Evolutionary conservation across 2,113 vertebrate genomes (phyloP).

Genomic region (Ursus arctos): DNA sequence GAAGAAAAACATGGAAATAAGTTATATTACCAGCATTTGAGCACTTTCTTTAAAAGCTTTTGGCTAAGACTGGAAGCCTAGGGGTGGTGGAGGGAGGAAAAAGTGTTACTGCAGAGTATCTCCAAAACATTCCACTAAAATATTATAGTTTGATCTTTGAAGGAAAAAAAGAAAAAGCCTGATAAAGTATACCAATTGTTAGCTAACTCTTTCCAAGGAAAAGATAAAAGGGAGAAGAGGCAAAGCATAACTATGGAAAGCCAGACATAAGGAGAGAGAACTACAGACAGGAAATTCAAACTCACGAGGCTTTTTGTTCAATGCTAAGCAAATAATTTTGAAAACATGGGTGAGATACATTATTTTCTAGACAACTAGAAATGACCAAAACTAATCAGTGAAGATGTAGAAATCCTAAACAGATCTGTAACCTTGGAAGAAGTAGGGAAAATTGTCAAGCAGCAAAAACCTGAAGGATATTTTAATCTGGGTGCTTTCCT

Average conservation of each 20-base stretch:
- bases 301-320: not conserved
- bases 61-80: not conserved
- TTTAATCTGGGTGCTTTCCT: not conserved
- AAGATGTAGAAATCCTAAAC: not conserved
- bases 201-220: not conserved
- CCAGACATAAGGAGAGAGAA: not conserved
- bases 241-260: not conserved
- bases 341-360: not conserved
- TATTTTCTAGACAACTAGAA: not conserved
- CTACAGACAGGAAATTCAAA: not conserved
- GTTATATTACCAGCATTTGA: not conserved
- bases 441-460: not conserved
- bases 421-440: not conserved
- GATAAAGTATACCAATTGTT: not conserved
- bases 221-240: not conserved
- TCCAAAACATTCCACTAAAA: not conserved
- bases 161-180: not conserved
- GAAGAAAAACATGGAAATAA: not conserved
- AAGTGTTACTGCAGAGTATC: not conserved
- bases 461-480: not conserved
- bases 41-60: not conserved
- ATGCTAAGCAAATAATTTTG: not conserved
- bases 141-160: not conserved
- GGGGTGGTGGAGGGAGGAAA: not conserved
- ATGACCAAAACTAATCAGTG: not conserved